Evolutionary conservation across 2,888 invertebrate genomes (phyloP), one percentile per base, ranked within the genome.

Genomic region (Hofmannophila pseudospretella): DNA sequence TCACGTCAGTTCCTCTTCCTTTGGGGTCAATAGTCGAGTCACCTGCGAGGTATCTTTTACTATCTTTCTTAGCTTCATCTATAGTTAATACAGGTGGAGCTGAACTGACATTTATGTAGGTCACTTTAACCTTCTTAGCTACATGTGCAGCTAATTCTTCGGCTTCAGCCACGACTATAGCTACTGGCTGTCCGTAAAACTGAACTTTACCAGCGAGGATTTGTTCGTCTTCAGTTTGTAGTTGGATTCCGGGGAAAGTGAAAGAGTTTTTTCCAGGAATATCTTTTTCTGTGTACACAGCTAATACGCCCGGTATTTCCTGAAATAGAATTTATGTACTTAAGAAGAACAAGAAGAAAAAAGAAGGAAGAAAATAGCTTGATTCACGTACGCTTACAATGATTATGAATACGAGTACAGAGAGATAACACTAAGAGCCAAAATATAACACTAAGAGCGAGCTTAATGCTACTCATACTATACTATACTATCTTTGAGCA

Each of bases 111-210:
- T 82, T 78, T 31, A 72, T 77, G 41, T 91, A 92, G 0, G 73
- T 82, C 1, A 93, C 81, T 66, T 88, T 82, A 0, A 93, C 90
- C 55, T 85, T 69, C 35, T 84, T 78, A 0, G 90, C 90, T 0
- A 89, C 90, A 33, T 73, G 60, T 7, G 81, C 77, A 0, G 92
- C 92, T 4, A 89, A 48, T 4, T 74, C 71, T 43, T 89, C 85
- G 1, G 76, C 82, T n/a, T 65, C 76, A 2, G 93, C 93, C 0
- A 91, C 89, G 0, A 94, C 74, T 9, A 94, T 79, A 0, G 93
- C 94, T 5, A 94, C 67, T 0, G 93, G 89, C 62, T 94, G 94
- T 0, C 92, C 91, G 42, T 89, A 89, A 58, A 88, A 92, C 36
- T 80, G 66, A 0, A 94, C 63, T 1, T 75, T 79, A 23, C 82